A percentile compares a stretch with the other conserved stretches of the same genome.
Conservation (phyloP, 92 coral and sea anemone species). For the Epizoanthus illoricatus region DNA sequence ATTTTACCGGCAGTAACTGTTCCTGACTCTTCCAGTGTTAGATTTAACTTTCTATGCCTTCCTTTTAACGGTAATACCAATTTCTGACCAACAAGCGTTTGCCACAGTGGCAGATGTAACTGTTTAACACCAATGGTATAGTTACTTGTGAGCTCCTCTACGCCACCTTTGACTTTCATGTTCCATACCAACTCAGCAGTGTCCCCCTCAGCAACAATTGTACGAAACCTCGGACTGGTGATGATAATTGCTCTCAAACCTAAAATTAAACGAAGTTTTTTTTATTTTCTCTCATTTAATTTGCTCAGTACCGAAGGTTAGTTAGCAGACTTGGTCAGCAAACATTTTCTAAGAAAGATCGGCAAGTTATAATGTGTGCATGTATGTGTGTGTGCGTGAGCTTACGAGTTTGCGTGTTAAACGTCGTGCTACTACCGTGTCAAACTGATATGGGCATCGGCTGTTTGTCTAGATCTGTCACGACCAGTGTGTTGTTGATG, state of each 20-base stretch:
- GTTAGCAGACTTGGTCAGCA: too few relatives aligned
- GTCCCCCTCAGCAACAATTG: neutral
- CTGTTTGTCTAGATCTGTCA: too few relatives aligned
- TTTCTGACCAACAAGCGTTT: slow-evolving; percentile 10
- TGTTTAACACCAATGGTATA: slow-evolving; percentile 9
- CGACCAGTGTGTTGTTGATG: too few relatives aligned
- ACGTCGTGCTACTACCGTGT: too few relatives aligned
- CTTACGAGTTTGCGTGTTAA: too few relatives aligned
- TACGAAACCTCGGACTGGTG: slow-evolving; percentile 7
- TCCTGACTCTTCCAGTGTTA: neutral
- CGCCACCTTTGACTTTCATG: neutral
- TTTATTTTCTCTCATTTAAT: neutral
- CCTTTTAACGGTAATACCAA: slow-evolving; percentile 3
- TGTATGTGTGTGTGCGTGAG: too few relatives aligned
- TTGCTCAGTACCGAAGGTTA: neutral
- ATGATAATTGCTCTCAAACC: slow-evolving; percentile 3
- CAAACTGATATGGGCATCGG: too few relatives aligned
- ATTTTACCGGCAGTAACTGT: neutral
- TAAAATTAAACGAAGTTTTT: neutral
- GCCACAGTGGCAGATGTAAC: neutral
- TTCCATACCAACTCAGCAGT: slow-evolving; percentile 2
- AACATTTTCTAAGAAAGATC: too few relatives aligned
- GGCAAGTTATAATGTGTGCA: too few relatives aligned
- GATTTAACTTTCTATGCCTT: neutral
- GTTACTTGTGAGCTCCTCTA: neutral